A percentile compares a stretch with the other conserved stretches of the same genome.
Conservation (phyloP, 2,888 invertebrate genomes). For the Drosophila multiciliata region DNA sequence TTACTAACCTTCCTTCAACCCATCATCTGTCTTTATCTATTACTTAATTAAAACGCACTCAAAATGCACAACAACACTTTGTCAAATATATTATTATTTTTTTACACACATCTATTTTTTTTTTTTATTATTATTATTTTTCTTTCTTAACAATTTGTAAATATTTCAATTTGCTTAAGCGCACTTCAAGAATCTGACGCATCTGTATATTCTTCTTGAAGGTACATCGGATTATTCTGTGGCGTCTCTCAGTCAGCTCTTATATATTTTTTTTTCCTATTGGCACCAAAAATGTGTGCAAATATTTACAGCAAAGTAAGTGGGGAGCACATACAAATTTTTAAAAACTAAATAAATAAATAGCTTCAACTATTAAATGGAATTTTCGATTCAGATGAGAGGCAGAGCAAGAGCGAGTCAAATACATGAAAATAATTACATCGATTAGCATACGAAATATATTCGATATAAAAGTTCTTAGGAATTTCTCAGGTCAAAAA, state of each 20-base stretch:
- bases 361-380: too few relatives aligned
- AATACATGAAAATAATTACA: not conserved
- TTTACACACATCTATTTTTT: conserved; percentile 39
- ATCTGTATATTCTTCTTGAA: not conserved
- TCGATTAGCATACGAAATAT: not conserved
- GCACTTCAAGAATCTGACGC: conserved; percentile 22
- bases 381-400: not conserved
- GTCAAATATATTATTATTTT: conserved; percentile 36
- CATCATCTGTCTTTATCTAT: not conserved
- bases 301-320: conserved; percentile 21
- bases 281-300: conserved; percentile 33
- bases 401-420: not conserved
- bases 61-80: conserved; percentile 35
- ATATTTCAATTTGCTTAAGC: conserved; percentile 30
- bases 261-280: conserved; percentile 10
- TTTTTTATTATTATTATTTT: not conserved
- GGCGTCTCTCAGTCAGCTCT: conserved; percentile 1
- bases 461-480: not conserved
- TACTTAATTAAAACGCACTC: conserved; percentile 39
- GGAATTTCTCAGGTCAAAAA: not conserved
- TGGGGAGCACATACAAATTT: not conserved
- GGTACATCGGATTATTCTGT: not conserved
- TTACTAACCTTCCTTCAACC: not conserved
- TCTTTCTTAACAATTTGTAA: conserved; percentile 11
- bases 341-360: not conserved